These are phyloP conservation scores for Acronicta aceris DNA, from an alignment of 2,888 invertebrate species.

Conservation along the genomic window DNA sequence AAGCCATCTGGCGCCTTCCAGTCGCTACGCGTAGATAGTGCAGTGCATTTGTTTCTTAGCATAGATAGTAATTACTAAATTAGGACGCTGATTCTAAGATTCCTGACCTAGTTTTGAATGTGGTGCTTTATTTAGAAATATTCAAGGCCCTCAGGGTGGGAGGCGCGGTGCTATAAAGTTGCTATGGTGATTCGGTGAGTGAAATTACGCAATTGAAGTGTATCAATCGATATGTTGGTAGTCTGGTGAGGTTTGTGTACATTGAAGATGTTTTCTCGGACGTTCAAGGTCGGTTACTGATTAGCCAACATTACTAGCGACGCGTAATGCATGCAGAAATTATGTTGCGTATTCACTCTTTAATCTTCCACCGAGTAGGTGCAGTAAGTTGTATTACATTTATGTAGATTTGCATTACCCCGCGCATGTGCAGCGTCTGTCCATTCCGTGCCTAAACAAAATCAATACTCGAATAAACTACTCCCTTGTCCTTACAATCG, in stretches of 20 bases:
- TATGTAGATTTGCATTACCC: conserved; percentile 15
- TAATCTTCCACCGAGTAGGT: conserved; percentile 15
- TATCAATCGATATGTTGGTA: conserved; percentile 60
- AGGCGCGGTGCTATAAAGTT: conserved; percentile 73
- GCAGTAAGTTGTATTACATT: conserved; percentile 8
- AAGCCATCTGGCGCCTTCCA: conserved; percentile 75
- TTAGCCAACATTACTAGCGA: conserved; percentile 31
- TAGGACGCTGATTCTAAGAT: conserved; percentile 64
- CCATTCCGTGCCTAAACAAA: conserved; percentile 4
- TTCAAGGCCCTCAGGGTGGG: conserved; percentile 68
- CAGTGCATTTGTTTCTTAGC: conserved; percentile 62
- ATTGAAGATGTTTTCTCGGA: conserved; percentile 64
- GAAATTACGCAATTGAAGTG: conserved; percentile 60
- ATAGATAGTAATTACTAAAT: conserved; percentile 61
- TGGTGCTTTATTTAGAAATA: conserved; percentile 71
- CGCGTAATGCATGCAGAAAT: conserved; percentile 46
- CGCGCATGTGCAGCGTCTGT: conserved; percentile 45
- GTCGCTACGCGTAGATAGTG: conserved; percentile 63
- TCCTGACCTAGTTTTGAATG: conserved; percentile 78
- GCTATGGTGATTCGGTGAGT: conserved; percentile 74
- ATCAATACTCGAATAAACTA: conserved; percentile 30
- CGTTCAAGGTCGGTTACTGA: conserved; percentile 69
- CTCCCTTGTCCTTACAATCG: conserved; percentile 5
- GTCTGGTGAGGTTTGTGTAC: conserved; percentile 46
- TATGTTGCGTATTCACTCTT: conserved; percentile 19